Percentiles rank a stretch among this genome's conserved stretches.
phyloP scores from a whole-genome alignment of 2,888 invertebrate species.

The Hemithea aestivaria region DNA sequence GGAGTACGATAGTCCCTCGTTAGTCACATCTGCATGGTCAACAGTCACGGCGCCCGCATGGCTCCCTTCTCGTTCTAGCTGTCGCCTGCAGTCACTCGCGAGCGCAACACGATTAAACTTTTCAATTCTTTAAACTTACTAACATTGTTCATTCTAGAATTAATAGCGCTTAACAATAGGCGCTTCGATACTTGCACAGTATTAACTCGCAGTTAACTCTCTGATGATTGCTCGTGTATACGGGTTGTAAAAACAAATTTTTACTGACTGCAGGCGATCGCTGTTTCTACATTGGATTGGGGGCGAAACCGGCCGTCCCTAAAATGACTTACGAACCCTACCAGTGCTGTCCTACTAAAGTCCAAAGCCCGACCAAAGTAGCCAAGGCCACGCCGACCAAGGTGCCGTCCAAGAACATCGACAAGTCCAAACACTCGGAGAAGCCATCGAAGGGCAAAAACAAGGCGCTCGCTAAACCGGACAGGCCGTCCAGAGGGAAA shows the following conservation, averaged over 20 bases:
- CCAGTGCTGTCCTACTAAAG: constrained; percentile 95
- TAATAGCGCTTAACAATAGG: constrained; percentile 68
- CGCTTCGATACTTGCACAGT: constrained; percentile 63
- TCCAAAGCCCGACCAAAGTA: constrained; percentile 87
- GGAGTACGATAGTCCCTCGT: constrained; percentile 43
- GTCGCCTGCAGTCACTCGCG: constrained; percentile 83
- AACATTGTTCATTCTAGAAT: constrained; percentile 68
- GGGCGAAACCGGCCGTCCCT: constrained; percentile 88
- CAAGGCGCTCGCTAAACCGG: constrained; percentile 77
- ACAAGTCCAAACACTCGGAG: constrained; percentile 57
- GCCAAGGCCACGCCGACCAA: constrained; percentile 84
- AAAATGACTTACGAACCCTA: constrained; percentile 91
- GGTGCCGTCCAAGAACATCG: constrained; percentile 78
- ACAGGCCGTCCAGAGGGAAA: constrained; percentile 82
- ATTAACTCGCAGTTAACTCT: constrained; percentile 71
- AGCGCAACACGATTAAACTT: constrained; percentile 75
- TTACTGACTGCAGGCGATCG: constrained; percentile 97
- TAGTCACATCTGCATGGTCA: constrained; percentile 75
- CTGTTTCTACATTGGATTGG: constrained; percentile 98
- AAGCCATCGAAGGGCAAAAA: constrained; percentile 67
- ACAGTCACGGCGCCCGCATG: constrained; percentile 61
- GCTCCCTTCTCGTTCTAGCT: constrained; percentile 68
- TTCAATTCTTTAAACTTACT: constrained; percentile 70
- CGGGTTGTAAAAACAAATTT: constrained; percentile 86
- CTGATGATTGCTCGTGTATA: constrained; percentile 57